Percentiles rank a stretch among this genome's conserved stretches.
phyloP scores from a whole-genome alignment of 1,140 invertebrate genomes.

The Mylabris phalerata region DNA sequence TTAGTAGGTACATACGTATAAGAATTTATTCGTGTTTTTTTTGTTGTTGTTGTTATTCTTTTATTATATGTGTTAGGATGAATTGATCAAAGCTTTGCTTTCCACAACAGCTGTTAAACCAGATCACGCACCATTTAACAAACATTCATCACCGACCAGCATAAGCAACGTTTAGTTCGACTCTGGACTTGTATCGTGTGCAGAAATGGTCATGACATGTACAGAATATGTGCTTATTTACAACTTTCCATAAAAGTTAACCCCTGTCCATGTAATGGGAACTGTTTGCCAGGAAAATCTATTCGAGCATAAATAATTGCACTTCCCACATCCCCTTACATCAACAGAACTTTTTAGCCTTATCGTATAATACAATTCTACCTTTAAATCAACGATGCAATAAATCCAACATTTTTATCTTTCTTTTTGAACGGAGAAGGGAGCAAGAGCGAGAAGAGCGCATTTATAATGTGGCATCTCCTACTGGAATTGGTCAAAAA shows the following conservation, averaged over 20 bases:
- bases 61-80: slow-evolving; percentile 16
- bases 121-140: slow-evolving; percentile 22
- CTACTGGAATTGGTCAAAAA: too few relatives aligned
- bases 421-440: too few relatives aligned
- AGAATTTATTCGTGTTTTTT: slow-evolving; percentile 2
- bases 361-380: neutral
- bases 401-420: too few relatives aligned
- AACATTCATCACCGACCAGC: slow-evolving; percentile 21
- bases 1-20: neutral
- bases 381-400: too few relatives aligned
- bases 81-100: slow-evolving; percentile 26
- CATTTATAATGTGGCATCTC: too few relatives aligned
- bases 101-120: slow-evolving; percentile 24
- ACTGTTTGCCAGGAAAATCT: slow-evolving; percentile 1
- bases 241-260: slow-evolving; percentile 24
- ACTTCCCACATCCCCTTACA: neutral
- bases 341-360: slow-evolving; percentile 1
- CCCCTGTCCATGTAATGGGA: slow-evolving; percentile 8
- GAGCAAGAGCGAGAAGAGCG: too few relatives aligned
- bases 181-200: slow-evolving; percentile 15
- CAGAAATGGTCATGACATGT: slow-evolving; percentile 24
- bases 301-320: neutral
- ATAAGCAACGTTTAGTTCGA: slow-evolving; percentile 17
- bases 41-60: too few relatives aligned
- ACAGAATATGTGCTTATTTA: slow-evolving; percentile 25